phyloP scores from a whole-genome alignment of 2,113 vertebrate genomes.

The Bagarius yarrelli region DNA sequence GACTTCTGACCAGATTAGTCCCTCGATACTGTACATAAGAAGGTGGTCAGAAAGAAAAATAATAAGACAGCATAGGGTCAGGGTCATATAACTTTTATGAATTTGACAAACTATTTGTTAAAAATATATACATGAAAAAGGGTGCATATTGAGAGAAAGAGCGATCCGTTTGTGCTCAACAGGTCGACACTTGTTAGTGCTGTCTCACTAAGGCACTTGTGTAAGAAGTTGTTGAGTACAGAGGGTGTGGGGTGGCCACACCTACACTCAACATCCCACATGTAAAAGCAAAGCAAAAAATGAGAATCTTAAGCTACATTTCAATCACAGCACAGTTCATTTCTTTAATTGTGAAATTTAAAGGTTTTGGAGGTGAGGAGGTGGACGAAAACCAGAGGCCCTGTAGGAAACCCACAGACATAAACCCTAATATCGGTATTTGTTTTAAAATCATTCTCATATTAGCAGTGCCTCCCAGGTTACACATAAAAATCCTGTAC shows the following conservation, averaged over 20 bases:
- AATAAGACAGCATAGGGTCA: background rate
- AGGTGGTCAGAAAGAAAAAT: too few species aligned
- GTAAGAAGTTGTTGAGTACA: conserved; percentile 10
- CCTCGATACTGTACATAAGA: background rate
- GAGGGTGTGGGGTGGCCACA: conserved; percentile 13
- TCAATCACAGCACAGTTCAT: background rate
- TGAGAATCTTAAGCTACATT: background rate
- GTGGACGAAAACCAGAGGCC: background rate
- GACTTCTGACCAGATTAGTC: background rate
- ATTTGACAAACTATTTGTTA: background rate
- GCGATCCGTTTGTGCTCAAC: background rate
- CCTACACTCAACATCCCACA: background rate
- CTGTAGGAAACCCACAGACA: background rate
- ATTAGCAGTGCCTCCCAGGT: background rate
- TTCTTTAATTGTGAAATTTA: background rate
- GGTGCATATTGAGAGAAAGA: background rate
- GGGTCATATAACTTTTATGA: background rate
- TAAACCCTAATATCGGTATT: too few species aligned
- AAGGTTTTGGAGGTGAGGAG: background rate
- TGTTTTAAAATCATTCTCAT: too few species aligned
- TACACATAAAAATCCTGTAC: background rate
- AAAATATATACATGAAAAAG: too few species aligned
- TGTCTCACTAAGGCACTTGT: background rate
- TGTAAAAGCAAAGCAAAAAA: conserved; percentile 4
- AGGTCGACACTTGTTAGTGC: conserved; percentile 28